phyloP scores from a whole-genome alignment of 2,113 vertebrate species.

The Zosterops pallidus region DNA sequence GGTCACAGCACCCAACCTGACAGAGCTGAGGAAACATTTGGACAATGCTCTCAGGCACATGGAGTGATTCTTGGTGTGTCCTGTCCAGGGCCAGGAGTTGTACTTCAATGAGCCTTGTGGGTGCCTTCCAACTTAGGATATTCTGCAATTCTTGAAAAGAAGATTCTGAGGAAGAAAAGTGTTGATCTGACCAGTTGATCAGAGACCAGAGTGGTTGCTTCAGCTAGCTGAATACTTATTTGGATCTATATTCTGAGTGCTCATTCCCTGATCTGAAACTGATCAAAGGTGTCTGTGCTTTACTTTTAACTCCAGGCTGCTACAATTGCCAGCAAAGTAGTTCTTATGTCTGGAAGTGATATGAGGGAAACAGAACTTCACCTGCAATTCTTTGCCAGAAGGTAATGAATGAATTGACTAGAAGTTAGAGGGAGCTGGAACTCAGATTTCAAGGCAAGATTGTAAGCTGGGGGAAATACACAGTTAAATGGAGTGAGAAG shows the following conservation, averaged over 20 bases:
- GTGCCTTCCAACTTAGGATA: background rate
- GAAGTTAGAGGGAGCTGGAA: background rate
- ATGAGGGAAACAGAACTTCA: background rate
- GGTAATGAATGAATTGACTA: background rate
- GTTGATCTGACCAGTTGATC: background rate
- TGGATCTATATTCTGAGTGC: background rate
- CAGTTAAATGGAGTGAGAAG: background rate
- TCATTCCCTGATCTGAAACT: background rate
- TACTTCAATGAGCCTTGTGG: background rate
- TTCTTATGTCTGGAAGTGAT: background rate
- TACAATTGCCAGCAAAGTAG: background rate
- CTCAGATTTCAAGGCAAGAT: background rate
- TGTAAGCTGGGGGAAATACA: background rate
- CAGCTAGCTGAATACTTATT: background rate
- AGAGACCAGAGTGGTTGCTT: background rate
- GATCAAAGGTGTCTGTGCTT: background rate
- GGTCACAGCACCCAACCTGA: background rate
- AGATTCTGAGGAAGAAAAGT: conserved; percentile 3
- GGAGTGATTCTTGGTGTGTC: background rate
- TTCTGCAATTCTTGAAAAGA: background rate
- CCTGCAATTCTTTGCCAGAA: background rate
- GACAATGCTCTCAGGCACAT: background rate
- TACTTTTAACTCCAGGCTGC: background rate
- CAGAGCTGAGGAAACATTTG: background rate
- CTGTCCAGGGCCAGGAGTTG: background rate